Evolutionary conservation across 35 echinoderm and acorn worm genomes (phyloP).

Genomic region (Holothuria glaberrima): DNA sequence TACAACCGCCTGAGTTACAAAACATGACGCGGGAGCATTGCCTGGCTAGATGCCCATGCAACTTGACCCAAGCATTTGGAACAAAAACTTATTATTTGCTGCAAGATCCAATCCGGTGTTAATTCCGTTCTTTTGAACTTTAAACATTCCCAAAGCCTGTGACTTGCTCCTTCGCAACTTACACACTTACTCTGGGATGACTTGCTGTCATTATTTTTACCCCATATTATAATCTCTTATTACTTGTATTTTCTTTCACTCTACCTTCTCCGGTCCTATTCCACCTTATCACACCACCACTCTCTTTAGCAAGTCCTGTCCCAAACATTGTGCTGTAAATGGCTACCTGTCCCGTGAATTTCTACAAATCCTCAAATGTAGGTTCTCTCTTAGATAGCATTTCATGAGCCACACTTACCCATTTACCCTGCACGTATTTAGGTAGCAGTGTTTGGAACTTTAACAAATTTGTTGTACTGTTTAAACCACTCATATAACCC

Average conservation of each 20-base stretch:
- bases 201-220: too few species aligned
- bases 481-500: conserved; percentile 54
- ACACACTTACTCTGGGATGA: background rate
- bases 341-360: too few species aligned
- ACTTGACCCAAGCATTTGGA: conserved; percentile 58
- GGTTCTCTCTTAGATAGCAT: background rate
- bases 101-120: conserved; percentile 30
- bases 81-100: conserved; percentile 22
- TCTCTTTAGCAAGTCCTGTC: too few species aligned
- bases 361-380: too few species aligned
- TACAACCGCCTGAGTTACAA: conserved; percentile 38
- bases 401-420: conserved; percentile 8
- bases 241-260: too few species aligned
- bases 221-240: too few species aligned
- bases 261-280: too few species aligned
- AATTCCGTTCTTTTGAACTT: background rate
- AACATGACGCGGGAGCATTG: conserved; percentile 3
- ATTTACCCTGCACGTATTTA: conserved; percentile 32
- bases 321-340: too few species aligned
- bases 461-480: conserved; percentile 28
- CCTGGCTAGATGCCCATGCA: background rate
- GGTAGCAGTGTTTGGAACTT: conserved; percentile 42
- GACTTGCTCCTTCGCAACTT: background rate
- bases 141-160: conserved; percentile 15
- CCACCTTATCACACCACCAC: too few species aligned